Base-by-base conservation (phyloP, 2,797 vertebrate genomes). In the Pyrocephalus nanus region DNA sequence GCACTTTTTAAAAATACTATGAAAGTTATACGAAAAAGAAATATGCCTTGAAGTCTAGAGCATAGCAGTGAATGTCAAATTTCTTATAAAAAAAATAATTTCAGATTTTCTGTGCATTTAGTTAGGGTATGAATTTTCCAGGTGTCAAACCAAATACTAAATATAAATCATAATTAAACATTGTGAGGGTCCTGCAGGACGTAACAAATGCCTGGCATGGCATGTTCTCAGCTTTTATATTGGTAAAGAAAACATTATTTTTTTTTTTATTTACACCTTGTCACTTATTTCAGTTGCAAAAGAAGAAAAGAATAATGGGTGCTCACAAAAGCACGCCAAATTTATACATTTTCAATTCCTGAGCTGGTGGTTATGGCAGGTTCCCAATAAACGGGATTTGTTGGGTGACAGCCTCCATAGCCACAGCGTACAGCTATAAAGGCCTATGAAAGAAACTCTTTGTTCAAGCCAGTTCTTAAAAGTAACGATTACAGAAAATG, bases 401-500 rank as follows among this genome's bases (percentile, higher is more conserved):
- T 76, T 57, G 73, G 45, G 50, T 38, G 51, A 77, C 3, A 80
- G 64, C 40, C 34, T 45, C 43, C 45, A 34, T 50, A 77, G 65
- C 54, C 57, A 85, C 66, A 83, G 19, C 1, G 15, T 16, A 84
- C 40, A 61, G 22, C 61, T 50, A 43, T 34, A 71, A 91, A 84
- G 58, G 91, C 62, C 54, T 79, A 51, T 57, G 54, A 87, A 96
- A 94, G 75, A 83, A 67, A 83, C 50, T 36, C 40, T 86, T 85
- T 65, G 45, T 90, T 89, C 88, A 73, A 96, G 78, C 10, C 74
- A 76, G 58, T 65, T 89, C 72, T 91, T 81, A 36, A 74, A 95
- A 91, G 70, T 79, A 96, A 88, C 10, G 8, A 77, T 43, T 76
- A 87, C 43, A 92, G 55, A 95, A 95, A 92, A 86, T n/a, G 34